Evolutionary conservation across 2,113 vertebrate species (phyloP).

Genomic region (Parus major): DNA sequence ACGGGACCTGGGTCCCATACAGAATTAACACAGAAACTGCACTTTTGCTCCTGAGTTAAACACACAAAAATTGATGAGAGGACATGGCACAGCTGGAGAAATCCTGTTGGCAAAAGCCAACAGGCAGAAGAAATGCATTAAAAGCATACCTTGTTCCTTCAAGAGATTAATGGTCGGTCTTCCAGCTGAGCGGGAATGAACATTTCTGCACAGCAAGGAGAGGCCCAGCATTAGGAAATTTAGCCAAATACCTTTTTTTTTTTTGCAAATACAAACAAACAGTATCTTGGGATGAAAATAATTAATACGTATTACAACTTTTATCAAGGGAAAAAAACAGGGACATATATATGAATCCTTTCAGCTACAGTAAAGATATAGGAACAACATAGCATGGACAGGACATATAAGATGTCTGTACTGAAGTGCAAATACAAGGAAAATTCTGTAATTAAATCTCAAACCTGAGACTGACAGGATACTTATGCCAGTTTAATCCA

Average conservation of each 20-base stretch:
- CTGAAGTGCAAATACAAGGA: not conserved
- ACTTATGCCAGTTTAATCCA: not conserved
- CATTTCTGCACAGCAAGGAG: conserved; percentile 83
- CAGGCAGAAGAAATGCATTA: not conserved
- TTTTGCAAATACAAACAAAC: not conserved
- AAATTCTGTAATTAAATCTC: not conserved
- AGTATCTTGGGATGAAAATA: not conserved
- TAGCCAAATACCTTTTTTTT: not conserved
- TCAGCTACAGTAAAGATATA: not conserved
- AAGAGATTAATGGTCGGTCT: conserved; percentile 92
- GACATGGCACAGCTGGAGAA: not conserved
- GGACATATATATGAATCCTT: not conserved
- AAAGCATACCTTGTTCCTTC: conserved; percentile 86
- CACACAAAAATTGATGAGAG: not conserved
- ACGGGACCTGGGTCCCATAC: accelerated
- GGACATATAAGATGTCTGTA: not conserved
- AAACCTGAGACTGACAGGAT: not conserved
- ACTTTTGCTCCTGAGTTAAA: not conserved
- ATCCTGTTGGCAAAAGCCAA: not conserved
- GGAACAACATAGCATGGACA: not conserved
- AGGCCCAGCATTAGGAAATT: not conserved
- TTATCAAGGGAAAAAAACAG: not conserved
- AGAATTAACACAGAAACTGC: not conserved
- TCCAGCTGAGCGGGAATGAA: conserved; percentile 96
- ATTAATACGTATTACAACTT: not conserved